phyloP scores from a whole-genome alignment of 1,140 invertebrate species.

The Aricia agestis region DNA sequence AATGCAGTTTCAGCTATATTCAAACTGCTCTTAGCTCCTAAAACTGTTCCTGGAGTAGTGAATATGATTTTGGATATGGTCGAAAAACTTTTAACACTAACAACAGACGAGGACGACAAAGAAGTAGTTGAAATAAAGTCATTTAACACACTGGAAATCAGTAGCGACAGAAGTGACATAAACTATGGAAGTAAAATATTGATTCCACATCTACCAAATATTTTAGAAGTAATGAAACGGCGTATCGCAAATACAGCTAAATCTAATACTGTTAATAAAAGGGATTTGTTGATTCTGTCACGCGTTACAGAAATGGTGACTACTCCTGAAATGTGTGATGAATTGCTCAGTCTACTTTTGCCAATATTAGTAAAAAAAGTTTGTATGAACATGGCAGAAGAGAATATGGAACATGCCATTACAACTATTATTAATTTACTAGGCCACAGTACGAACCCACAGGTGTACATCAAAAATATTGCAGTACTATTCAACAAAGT shows the following conservation, averaged over 20 bases:
- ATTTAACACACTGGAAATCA: constrained; percentile 52
- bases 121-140: constrained; percentile 58
- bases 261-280: constrained; percentile 77
- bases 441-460: constrained; percentile 80
- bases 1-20: constrained; percentile 82
- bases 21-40: constrained; percentile 81
- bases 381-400: constrained; percentile 78
- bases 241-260: constrained; percentile 79
- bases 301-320: constrained; percentile 84
- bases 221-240: constrained; percentile 84
- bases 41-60: constrained; percentile 80
- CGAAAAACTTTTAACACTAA: constrained; percentile 84
- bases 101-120: constrained; percentile 74
- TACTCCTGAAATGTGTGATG: constrained; percentile 80
- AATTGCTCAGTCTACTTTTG: constrained; percentile 82
- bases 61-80: constrained; percentile 86
- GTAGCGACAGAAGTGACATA: constrained; percentile 45
- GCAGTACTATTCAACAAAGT: constrained; percentile 82
- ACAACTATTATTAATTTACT: constrained; percentile 85
- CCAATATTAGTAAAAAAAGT: constrained; percentile 85
- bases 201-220: constrained; percentile 82
- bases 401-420: constrained; percentile 79
- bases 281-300: constrained; percentile 88
- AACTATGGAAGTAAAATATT: constrained; percentile 86
- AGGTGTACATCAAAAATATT: constrained; percentile 80